Base-by-base conservation (phyloP, 2,888 invertebrate genomes). In the Drosophila paucipuncta region DNA sequence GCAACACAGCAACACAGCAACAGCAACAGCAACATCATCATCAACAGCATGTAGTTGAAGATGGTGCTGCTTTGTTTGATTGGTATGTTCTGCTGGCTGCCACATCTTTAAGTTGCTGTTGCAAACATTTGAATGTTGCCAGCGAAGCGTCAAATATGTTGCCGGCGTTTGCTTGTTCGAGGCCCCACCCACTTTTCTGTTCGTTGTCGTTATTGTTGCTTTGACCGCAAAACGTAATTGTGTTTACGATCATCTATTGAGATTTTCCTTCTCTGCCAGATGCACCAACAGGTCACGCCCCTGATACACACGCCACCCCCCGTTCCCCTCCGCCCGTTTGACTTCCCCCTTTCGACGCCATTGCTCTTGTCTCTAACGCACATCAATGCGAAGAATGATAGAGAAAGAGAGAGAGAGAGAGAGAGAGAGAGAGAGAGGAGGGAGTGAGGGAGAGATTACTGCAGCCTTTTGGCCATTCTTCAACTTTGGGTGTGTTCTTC, bases 181-280 rank as follows among this genome's bases (percentile, higher is more conserved):
- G 6, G 85, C 74, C 83, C 81, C 91, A 78, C 90, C 90, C 73
- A 78, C 73, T 72, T 79, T 70, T 62, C 22, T n/a, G 41, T 31
- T 63, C 43, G 58, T 47, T 30, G 47, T 64, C 43, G 59, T 55
- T 78, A 52, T 54, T 62, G 53, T 55, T 78, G 53, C 78, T 77
- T 68, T 68, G 73, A 73, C 69, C 78, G 81, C 76, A 83, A 78
- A 79, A 73, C 68, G 66, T 81, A 85, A 85, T 83, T 90, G 81
- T 89, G 89, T 89, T 85, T 86, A 83, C 76, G 89, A 85, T 85
- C 85, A 90, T 73, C 85, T 85, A 86, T 90, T 81, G 89, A 70
- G 89, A 89, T 89, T 89, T 77, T 41, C 28, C 41, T 57, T 33
- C 58, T 33, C 64, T 50, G 65, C 64, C 37, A 68, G 62, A 63